Conservation (phyloP, 2,888 invertebrate species). For the Notocelia uddmanniana region DNA sequence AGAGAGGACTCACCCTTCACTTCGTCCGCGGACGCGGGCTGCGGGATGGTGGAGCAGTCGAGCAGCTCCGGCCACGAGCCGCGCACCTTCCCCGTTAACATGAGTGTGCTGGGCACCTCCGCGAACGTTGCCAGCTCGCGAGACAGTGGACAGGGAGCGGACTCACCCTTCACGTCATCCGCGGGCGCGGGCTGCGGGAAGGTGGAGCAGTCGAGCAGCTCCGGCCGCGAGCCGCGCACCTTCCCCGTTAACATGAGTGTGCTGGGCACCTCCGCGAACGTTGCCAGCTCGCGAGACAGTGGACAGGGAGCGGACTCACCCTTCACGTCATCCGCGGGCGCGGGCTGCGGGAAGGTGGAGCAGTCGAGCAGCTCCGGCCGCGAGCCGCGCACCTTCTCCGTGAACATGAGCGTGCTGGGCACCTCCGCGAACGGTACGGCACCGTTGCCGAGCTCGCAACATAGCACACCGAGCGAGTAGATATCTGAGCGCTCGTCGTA, state of each 20-base stretch:
- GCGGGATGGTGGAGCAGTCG: conserved; percentile 89
- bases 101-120: background rate
- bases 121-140: conserved; percentile 55
- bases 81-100: conserved; percentile 92
- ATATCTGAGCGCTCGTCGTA: conserved; percentile 96
- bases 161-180: conserved; percentile 75
- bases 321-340: conserved; percentile 73
- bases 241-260: conserved; percentile 97
- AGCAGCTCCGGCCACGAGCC: conserved; percentile 91
- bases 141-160: too few relatives aligned
- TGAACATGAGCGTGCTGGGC: conserved; percentile 95
- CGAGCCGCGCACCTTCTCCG: conserved; percentile 94
- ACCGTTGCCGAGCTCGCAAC: conserved; percentile 96
- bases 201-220: conserved; percentile 90
- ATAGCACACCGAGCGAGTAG: conserved; percentile 95
- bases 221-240: conserved; percentile 91
- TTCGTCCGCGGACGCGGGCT: conserved; percentile 68
- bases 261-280: conserved; percentile 90
- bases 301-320: conserved; percentile 57
- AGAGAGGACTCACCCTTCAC: conserved; percentile 66
- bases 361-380: conserved; percentile 91
- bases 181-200: conserved; percentile 81
- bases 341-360: conserved; percentile 87
- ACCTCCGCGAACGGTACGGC: conserved; percentile 94
- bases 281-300: conserved; percentile 90